phyloP scores from a whole-genome alignment of 2,797 vertebrate species.

The Pseudocheirus occidentalis region DNA sequence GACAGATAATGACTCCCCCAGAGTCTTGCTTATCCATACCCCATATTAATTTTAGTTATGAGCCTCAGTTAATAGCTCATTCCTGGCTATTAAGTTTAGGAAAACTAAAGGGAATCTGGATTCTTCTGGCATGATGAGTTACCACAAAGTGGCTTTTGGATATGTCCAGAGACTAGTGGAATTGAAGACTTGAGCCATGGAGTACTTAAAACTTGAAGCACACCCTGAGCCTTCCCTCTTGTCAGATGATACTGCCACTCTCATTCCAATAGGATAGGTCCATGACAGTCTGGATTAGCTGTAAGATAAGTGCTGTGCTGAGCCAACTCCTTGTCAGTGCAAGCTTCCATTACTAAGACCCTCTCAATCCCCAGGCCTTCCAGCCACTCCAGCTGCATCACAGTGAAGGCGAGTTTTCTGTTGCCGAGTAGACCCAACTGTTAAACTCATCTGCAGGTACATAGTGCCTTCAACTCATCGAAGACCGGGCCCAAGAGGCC shows the following conservation, averaged over 20 bases:
- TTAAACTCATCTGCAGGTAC: conserved; percentile 80
- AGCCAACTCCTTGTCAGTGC: conserved; percentile 63
- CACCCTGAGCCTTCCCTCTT: conserved; percentile 31
- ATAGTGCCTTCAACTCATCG: neutral
- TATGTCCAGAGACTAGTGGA: conserved; percentile 16
- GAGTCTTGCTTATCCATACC: conserved; percentile 77
- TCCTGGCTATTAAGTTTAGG: conserved; percentile 66
- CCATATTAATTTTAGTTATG: conserved; percentile 77
- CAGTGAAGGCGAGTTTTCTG: conserved; percentile 60
- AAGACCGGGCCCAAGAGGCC: conserved; percentile 54
- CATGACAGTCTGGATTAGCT: conserved; percentile 61
- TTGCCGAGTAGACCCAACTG: conserved; percentile 65
- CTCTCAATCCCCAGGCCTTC: conserved; percentile 57
- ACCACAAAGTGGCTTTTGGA: conserved; percentile 61
- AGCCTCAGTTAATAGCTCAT: conserved; percentile 75
- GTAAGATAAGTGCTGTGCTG: conserved; percentile 64
- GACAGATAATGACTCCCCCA: conserved; percentile 85
- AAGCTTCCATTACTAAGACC: conserved; percentile 65
- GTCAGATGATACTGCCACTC: conserved; percentile 60
- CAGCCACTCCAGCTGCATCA: conserved; percentile 66
- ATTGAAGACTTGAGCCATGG: conserved; percentile 21
- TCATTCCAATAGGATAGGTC: conserved; percentile 50
- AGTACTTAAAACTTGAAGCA: neutral
- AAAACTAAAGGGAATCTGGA: conserved; percentile 49
- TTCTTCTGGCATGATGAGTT: conserved; percentile 54